Evolutionary conservation across 92 coral and sea anemone species (phyloP), one percentile per base, ranked within the genome.

Genomic region (Plumapathes pennacea): DNA sequence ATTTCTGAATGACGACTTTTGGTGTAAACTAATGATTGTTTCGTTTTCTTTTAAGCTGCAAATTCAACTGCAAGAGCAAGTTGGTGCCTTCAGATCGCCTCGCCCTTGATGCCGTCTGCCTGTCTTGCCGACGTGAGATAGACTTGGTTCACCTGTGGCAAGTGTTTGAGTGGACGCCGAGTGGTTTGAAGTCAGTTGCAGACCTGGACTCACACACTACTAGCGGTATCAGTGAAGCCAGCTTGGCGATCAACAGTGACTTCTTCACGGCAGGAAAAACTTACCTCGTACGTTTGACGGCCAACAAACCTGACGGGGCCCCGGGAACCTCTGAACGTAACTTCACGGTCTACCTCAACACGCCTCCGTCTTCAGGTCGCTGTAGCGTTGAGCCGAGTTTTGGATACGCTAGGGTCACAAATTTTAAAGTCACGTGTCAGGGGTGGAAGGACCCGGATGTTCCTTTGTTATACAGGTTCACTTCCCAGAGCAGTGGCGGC

Each of bases 361-460:
- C 61, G 3, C 80, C 89, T 6, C 96, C 96, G 2, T 7, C 12
- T 13, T 30, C 69, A 6, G 96, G 96, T 25, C 45, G 63, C 25
- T 87, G 96, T n/a, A 12, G 70, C 1, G 72, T 72, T 12, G 10
- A 9, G 33, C 96, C 89, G 3, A 22, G 57, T 20, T 20, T 56
- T 14, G 96, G 96, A 5, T 57, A 52, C 41, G 62, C 77, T 5
- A 54, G 74, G 42, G 68, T 49, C 27, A 86, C 97, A n/a, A 50
- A 54, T 10, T 86, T 83, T 33, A 55, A 41, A 18, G 64, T 90
- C 42, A 29, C 18, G 3, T 90, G 97, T 44, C 31, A 23, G 17
- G 82, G 81, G 3, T 90, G 95, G 95, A 9, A 4, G 4, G 97
- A 90, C 42, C 68, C 68, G 1, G 90, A 90, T 29, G 36, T 23